These are phyloP conservation scores for Peromyscus maniculatus DNA, from an alignment of 2,113 vertebrate genomes.

Conservation along the genomic window DNA sequence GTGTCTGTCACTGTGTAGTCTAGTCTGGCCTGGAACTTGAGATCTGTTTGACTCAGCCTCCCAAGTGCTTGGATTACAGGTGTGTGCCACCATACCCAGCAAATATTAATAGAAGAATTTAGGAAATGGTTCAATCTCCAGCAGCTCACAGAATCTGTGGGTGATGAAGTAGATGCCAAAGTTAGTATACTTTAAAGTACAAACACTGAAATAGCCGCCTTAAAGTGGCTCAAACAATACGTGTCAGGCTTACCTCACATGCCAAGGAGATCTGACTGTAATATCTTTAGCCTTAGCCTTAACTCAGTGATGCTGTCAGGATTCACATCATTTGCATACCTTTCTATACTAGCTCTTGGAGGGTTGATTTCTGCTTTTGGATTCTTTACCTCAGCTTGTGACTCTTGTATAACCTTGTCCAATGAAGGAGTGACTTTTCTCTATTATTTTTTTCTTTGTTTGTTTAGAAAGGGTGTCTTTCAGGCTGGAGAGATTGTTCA, in stretches of 20 bases:
- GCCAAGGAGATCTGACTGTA: background rate
- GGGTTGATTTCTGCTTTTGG: background rate
- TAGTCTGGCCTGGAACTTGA: background rate
- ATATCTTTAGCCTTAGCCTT: background rate
- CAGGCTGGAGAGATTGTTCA: too few relatives aligned
- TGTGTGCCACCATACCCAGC: background rate
- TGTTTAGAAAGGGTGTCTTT: constrained; percentile 1
- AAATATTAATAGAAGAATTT: background rate
- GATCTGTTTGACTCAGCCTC: background rate
- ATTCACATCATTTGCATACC: background rate
- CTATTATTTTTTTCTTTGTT: background rate
- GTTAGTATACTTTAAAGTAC: background rate
- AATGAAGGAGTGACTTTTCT: background rate
- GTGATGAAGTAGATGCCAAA: background rate
- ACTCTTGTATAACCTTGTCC: background rate
- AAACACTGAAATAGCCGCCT: background rate
- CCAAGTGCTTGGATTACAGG: background rate
- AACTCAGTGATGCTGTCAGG: background rate
- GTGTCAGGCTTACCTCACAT: background rate
- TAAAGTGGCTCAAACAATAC: background rate
- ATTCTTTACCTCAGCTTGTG: background rate
- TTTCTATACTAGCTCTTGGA: background rate
- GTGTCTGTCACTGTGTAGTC: background rate
- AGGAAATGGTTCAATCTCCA: background rate
- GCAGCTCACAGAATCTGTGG: background rate